Percentiles rank a stretch among this genome's conserved stretches.
phyloP scores from a whole-genome alignment of 2,113 vertebrate species.

The Melospiza melodia region DNA sequence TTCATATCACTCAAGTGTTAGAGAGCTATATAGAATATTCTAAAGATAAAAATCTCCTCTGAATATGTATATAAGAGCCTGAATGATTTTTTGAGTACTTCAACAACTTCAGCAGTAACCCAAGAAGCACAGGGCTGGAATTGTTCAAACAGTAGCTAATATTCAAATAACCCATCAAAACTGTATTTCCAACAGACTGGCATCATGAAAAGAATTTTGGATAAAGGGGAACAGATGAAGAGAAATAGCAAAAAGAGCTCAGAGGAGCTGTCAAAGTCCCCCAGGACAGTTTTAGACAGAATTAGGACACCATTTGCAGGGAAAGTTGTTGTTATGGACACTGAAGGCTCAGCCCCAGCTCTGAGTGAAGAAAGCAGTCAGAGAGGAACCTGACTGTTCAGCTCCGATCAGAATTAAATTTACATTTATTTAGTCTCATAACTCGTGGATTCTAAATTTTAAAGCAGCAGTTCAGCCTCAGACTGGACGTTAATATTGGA shows the following conservation, averaged over 20 bases:
- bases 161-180: slow-evolving; percentile 58
- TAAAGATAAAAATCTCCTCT: slow-evolving; percentile 26
- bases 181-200: slow-evolving; percentile 23
- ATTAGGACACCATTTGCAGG: slow-evolving; percentile 60
- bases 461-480: not conserved
- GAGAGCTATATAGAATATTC: not conserved
- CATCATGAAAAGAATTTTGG: slow-evolving; percentile 58
- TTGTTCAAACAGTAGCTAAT: slow-evolving; percentile 26
- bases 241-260: slow-evolving; percentile 54
- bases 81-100: slow-evolving; percentile 5
- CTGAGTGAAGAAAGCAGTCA: not conserved
- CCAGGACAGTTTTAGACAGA: slow-evolving; percentile 68
- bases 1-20: slow-evolving; percentile 7
- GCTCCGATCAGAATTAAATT: not conserved
- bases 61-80: slow-evolving; percentile 25
- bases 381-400: not conserved
- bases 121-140: not conserved
- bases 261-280: slow-evolving; percentile 63
- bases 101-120: slow-evolving; percentile 30
- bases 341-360: slow-evolving; percentile 42
- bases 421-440: not conserved
- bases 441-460: not conserved
- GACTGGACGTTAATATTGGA: not conserved
- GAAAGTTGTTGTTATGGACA: slow-evolving; percentile 66
- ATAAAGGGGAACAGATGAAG: slow-evolving; percentile 67